A percentile compares a stretch with the other conserved stretches of the same genome.
phyloP scores from a whole-genome alignment of 1,140 invertebrate genomes.

The Trichomalopsis sarcophagae region DNA sequence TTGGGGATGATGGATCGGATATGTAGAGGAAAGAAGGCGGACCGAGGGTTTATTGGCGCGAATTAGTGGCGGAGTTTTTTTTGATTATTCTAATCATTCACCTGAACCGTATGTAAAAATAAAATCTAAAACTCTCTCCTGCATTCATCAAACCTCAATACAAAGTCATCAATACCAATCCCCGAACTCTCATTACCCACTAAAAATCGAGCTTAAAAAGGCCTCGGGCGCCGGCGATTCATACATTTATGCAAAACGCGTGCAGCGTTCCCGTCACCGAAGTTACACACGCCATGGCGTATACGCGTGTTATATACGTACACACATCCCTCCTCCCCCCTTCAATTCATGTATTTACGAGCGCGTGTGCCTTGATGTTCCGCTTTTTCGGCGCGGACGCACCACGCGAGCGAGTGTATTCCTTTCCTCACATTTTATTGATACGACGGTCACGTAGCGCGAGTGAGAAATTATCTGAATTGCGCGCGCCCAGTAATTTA shows the following conservation, averaged over 20 bases:
- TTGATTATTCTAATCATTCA: too few species aligned
- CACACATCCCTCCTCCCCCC: background rate
- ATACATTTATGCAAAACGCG: slow-evolving; percentile 34
- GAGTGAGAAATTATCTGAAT: slow-evolving; percentile 22
- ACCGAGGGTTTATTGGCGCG: too few species aligned
- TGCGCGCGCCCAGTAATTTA: slow-evolving; percentile 24
- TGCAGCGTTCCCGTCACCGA: background rate
- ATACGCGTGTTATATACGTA: background rate
- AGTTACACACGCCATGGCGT: background rate
- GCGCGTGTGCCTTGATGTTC: slow-evolving; percentile 38
- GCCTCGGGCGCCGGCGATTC: background rate
- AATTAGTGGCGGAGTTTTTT: too few species aligned
- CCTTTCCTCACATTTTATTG: background rate
- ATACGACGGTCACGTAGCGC: background rate
- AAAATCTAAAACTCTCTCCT: too few species aligned
- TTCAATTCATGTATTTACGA: slow-evolving; percentile 39
- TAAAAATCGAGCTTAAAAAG: background rate
- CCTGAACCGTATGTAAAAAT: too few species aligned
- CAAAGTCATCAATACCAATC: background rate
- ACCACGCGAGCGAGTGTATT: background rate
- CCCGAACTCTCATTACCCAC: too few species aligned
- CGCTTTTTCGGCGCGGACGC: slow-evolving; percentile 6
- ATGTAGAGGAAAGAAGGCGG: background rate
- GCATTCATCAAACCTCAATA: too few species aligned
- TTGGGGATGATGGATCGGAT: background rate